phyloP scores from a whole-genome alignment of 2,888 invertebrate species.

The Scrobipalpa atriplicella region DNA sequence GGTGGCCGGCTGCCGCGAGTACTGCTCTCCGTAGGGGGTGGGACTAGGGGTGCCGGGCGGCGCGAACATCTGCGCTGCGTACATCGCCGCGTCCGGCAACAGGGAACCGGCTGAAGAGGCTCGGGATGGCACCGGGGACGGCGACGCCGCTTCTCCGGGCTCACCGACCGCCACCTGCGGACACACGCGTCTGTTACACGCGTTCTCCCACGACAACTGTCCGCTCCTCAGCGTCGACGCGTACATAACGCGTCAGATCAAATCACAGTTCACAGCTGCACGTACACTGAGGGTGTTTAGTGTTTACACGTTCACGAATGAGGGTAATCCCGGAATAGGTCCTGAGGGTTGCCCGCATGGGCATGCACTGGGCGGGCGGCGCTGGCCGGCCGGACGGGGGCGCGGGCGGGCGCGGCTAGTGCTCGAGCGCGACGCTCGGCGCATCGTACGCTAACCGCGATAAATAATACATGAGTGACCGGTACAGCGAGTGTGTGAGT shows the following conservation, averaged over 20 bases:
- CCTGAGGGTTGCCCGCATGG: conserved; percentile 77
- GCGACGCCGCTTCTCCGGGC: conserved; percentile 84
- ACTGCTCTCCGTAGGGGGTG: conserved; percentile 82
- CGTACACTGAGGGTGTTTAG: conserved; percentile 70
- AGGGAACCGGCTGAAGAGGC: conserved; percentile 82
- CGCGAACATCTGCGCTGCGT: conserved; percentile 87
- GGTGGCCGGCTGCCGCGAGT: conserved; percentile 79
- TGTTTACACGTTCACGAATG: conserved; percentile 66
- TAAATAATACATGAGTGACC: conserved; percentile 82
- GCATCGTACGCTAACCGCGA: conserved; percentile 84
- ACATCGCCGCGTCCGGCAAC: conserved; percentile 85
- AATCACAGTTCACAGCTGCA: conserved; percentile 78
- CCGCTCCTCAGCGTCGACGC: conserved; percentile 84
- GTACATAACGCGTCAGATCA: conserved; percentile 77
- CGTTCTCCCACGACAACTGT: conserved; percentile 83
- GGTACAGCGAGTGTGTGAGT: conserved; percentile 76
- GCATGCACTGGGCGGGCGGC: conserved; percentile 83
- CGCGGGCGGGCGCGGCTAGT: conserved; percentile 84
- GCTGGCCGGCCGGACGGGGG: conserved; percentile 82
- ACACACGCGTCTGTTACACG: conserved; percentile 86
- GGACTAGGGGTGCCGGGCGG: conserved; percentile 87
- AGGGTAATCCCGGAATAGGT: conserved; percentile 55
- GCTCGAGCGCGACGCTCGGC: conserved; percentile 82
- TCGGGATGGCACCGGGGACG: conserved; percentile 85
- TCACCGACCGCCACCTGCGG: conserved; percentile 82